These are phyloP conservation scores for Sarcophilus harrisii DNA, from an alignment of 2,797 vertebrate species.

Conservation along the genomic window DNA sequence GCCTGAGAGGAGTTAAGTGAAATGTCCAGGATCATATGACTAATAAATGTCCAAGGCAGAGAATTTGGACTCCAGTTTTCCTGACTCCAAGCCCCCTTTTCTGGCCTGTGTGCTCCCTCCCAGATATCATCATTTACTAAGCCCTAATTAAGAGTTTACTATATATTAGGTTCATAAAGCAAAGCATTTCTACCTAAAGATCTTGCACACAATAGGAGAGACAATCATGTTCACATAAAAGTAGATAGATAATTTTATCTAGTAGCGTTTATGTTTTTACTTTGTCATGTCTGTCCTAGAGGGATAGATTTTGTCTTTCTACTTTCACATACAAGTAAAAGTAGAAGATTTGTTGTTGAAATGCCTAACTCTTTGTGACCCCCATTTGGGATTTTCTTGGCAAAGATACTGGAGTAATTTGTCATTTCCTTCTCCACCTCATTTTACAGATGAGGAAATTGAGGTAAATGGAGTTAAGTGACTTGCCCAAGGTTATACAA, in stretches of 20 bases:
- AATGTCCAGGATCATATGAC: neutral
- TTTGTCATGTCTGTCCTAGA: neutral
- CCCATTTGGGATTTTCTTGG: neutral
- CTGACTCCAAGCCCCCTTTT: neutral
- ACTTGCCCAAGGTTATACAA: neutral
- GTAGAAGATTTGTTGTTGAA: neutral
- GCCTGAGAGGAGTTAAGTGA: neutral
- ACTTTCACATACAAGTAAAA: neutral
- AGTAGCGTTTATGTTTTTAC: neutral
- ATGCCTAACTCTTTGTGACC: neutral
- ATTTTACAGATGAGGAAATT: neutral
- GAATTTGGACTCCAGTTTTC: neutral
- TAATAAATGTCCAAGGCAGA: neutral
- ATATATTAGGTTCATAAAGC: neutral
- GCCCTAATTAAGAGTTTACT: neutral
- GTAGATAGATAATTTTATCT: neutral
- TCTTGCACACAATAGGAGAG: neutral
- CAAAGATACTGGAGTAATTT: neutral
- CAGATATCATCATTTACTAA: neutral
- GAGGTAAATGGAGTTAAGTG: neutral
- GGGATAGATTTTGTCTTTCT: neutral
- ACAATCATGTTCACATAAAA: neutral
- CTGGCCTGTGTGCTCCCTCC: neutral
- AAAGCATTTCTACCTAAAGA: neutral
- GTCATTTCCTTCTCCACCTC: neutral